These are phyloP conservation scores for Dromaius novaehollandiae DNA, from an alignment of 2,113 vertebrate genomes.

Conservation along the genomic window DNA sequence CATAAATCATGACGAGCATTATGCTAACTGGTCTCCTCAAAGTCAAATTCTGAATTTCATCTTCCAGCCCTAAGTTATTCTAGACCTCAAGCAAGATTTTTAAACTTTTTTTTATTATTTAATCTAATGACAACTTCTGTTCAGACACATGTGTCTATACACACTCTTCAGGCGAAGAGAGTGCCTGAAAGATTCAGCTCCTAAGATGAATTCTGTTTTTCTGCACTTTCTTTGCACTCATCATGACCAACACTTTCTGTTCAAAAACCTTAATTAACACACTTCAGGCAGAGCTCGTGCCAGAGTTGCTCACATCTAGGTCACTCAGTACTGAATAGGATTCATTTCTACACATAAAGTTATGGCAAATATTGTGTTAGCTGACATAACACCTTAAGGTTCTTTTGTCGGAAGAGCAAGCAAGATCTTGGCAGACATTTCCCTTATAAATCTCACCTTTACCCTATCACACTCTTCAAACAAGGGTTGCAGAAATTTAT, in stretches of 20 bases:
- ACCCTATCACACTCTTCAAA: neutral
- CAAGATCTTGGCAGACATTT: neutral
- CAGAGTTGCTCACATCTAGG: neutral
- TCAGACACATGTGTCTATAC: neutral
- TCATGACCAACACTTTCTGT: neutral
- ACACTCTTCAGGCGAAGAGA: neutral
- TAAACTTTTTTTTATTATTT: neutral
- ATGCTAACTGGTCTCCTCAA: neutral
- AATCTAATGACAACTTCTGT: neutral
- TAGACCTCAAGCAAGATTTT: neutral
- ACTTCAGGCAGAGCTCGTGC: neutral
- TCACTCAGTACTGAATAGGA: neutral
- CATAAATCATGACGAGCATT: neutral
- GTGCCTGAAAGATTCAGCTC: neutral
- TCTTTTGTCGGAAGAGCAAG: neutral
- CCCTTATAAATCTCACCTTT: neutral
- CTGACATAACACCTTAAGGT: fast-evolving
- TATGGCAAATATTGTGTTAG: neutral
- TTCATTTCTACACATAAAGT: neutral
- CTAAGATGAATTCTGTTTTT: neutral
- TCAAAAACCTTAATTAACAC: neutral
- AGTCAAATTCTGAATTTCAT: neutral
- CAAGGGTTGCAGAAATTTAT: neutral
- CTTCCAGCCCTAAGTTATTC: neutral
- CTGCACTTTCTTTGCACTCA: neutral